phyloP scores from a whole-genome alignment of 1,140 invertebrate species.

The Platyura marginata region DNA sequence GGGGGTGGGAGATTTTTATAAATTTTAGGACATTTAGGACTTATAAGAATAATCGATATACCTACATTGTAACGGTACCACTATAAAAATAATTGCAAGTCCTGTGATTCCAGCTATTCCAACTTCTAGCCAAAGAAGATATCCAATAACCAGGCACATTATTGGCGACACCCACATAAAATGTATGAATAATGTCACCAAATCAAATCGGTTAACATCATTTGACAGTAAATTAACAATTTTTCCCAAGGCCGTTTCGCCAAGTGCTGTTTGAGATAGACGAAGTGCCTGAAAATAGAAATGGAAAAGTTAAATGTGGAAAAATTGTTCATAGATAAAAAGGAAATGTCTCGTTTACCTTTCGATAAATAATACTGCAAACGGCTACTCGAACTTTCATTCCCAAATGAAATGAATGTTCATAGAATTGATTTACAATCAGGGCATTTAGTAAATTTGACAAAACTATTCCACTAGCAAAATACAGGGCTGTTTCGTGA shows the following conservation, averaged over 20 bases:
- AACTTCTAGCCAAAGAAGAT: slow-evolving; percentile 19
- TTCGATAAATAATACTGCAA: slow-evolving; percentile 48
- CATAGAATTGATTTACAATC: slow-evolving; percentile 37
- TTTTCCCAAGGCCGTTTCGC: slow-evolving; percentile 56
- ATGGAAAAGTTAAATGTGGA: neutral
- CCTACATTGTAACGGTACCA: slow-evolving; percentile 40
- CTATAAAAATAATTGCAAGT: slow-evolving; percentile 32
- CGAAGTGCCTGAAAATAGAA: slow-evolving; percentile 5
- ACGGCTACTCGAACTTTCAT: slow-evolving; percentile 37
- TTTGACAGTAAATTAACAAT: slow-evolving; percentile 48
- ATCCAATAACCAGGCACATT: slow-evolving; percentile 26
- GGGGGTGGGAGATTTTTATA: neutral
- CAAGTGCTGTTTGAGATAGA: slow-evolving; percentile 43
- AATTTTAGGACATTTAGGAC: no score
- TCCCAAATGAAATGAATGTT: slow-evolving; percentile 36
- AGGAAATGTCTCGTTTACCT: slow-evolving; percentile 23
- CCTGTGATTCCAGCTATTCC: slow-evolving; percentile 31
- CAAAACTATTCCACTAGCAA: slow-evolving; percentile 35
- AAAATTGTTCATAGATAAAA: neutral
- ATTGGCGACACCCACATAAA: slow-evolving; percentile 31
- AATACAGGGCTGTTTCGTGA: slow-evolving; percentile 30
- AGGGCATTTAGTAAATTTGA: slow-evolving; percentile 30
- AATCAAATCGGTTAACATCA: slow-evolving; percentile 29
- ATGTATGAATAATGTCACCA: slow-evolving; percentile 20
- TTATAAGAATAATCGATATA: no score